A percentile compares a stretch with the other conserved stretches of the same genome.
Evolutionary conservation across 2,113 vertebrate genomes (phyloP).

Genomic region (Struthidea cinerea): DNA sequence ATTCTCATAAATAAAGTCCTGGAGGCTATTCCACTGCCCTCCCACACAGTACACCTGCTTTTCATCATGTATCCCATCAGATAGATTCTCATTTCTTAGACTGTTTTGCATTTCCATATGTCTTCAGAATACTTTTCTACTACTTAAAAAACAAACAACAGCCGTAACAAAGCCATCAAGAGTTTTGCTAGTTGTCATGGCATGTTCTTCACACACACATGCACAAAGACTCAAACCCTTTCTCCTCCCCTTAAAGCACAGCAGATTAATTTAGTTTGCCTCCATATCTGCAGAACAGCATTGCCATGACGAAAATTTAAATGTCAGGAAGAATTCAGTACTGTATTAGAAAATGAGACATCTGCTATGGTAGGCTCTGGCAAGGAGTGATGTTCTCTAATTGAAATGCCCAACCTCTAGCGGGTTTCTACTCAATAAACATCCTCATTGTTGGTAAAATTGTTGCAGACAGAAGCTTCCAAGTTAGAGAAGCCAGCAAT

Average conservation of each 20-base stretch:
- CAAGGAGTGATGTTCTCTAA: conserved; percentile 45
- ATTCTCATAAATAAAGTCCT: conserved; percentile 8
- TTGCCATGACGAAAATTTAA: conserved; percentile 53
- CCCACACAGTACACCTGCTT: conserved; percentile 29
- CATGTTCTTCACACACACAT: neutral
- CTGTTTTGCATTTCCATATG: conserved; percentile 12
- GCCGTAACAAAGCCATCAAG: neutral
- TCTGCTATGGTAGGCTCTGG: conserved; percentile 35
- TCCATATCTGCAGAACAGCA: conserved; percentile 27
- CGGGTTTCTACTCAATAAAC: conserved; percentile 4
- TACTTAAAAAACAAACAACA: conserved; percentile 9
- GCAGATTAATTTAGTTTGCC: conserved; percentile 46
- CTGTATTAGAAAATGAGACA: conserved; percentile 53
- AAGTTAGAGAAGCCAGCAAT: neutral
- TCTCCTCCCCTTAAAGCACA: neutral
- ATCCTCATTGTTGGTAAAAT: neutral
- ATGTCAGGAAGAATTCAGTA: conserved; percentile 43
- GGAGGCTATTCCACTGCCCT: neutral
- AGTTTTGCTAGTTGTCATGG: neutral
- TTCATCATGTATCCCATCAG: neutral
- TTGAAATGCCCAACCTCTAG: conserved; percentile 57
- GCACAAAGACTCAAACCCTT: neutral
- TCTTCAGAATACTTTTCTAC: neutral
- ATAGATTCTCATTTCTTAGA: neutral
- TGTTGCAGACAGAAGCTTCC: neutral